phyloP scores from a whole-genome alignment of 1,140 invertebrate species.

The Drosophila sucinea region DNA sequence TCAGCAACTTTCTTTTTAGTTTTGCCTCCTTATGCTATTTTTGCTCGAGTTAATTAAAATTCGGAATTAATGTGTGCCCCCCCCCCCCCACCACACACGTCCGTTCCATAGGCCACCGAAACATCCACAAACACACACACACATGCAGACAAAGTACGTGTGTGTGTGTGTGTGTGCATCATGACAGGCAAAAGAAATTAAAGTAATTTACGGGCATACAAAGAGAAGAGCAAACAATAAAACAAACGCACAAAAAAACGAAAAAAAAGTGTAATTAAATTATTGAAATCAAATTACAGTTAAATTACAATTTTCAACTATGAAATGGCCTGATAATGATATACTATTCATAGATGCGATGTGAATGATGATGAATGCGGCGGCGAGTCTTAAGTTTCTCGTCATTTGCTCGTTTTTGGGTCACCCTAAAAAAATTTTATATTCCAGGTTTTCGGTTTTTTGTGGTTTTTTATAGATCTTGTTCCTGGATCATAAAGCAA shows the following conservation, averaged over 20 bases:
- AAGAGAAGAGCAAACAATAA: slow-evolving; percentile 29
- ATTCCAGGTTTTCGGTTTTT: slow-evolving; percentile 12
- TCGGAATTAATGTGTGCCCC: slow-evolving; percentile 63
- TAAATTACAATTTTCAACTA: slow-evolving; percentile 57
- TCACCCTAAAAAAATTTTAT: slow-evolving; percentile 18
- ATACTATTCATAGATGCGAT: slow-evolving; percentile 18
- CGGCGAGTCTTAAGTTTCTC: no score
- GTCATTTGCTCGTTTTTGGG: slow-evolving; percentile 29
- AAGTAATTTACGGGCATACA: slow-evolving; percentile 43
- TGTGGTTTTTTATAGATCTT: slow-evolving; percentile 14
- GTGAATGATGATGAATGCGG: not conserved
- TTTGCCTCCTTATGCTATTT: slow-evolving; percentile 39
- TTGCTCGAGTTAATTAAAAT: slow-evolving; percentile 70
- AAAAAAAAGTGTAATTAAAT: slow-evolving; percentile 72
- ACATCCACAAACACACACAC: slow-evolving; percentile 10
- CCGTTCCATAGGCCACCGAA: slow-evolving; percentile 3
- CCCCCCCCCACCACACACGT: slow-evolving; percentile 10
- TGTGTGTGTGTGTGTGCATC: not conserved
- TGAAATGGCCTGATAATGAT: slow-evolving; percentile 17
- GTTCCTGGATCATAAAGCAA: slow-evolving; percentile 6
- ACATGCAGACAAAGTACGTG: not conserved
- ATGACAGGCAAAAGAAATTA: slow-evolving; percentile 37
- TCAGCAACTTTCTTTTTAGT: slow-evolving; percentile 71
- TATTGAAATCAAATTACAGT: slow-evolving; percentile 81
- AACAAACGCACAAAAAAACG: slow-evolving; percentile 26